Base-by-base conservation (phyloP, 2,797 vertebrate species). In the Platyrinchus mystaceus region DNA sequence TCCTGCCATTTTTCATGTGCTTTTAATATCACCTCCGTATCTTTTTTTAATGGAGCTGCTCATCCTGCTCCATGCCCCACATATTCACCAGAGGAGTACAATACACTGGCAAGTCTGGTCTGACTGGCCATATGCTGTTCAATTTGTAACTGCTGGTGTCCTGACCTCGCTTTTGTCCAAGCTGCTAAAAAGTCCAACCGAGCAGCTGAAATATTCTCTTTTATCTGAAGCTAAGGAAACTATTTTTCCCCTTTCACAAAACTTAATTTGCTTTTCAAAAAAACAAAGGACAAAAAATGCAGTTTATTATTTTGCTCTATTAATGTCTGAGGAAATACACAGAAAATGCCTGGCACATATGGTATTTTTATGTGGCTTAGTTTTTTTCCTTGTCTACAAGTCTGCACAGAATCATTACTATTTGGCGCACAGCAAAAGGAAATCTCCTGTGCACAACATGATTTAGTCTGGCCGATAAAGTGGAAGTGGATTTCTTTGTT, bases 381-480 rank as follows among this genome's bases (percentile, higher is more conserved):
- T 93, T 92, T 94, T 88, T 92, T 62, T 28, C 71, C 74, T 74
- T 94, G 84, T 92, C 95, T 92, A 67, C 79, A 76, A 90, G 63
- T 46, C 88, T 73, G 71, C 39, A 26, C 75, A 96, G 94, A 96
- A 91, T 96, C 95, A 97, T 93, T 95, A 87, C 89, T 90, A 49
- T 87, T 93, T 95, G 90, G 94, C 85, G 92, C 83, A 84, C 39
- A 80, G 89, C 84, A 90, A 95, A 95, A 90, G 82, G 74, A 96
- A 95, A 78, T 96, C 96, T 94, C 95, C 89, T 93, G 95, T 93
- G 95, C 95, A 93, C 71, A 92, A 94, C 37, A 53, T 93, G 95
- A 96, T 97, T 97, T 94, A 96, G 93, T 83, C 89, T 88, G 79
- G 68, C 82, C 66, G 62, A 96, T 96, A 95, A 95, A 94, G 87